Evolutionary conservation across 2,888 invertebrate species (phyloP), one percentile per base, ranked within the genome.

Genomic region (Selenia dentaria): DNA sequence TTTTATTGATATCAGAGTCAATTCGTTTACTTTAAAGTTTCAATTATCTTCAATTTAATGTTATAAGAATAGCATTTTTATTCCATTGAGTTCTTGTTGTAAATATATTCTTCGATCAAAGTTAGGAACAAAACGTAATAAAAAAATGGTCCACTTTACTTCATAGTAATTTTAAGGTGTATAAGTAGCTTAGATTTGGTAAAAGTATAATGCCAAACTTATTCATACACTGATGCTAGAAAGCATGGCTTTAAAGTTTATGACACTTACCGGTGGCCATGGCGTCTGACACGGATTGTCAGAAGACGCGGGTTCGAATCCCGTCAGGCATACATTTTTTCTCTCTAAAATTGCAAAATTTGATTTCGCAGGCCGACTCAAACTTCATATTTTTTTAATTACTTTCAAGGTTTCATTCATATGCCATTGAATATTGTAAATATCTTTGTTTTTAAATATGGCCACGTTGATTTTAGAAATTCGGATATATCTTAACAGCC

Each of bases 131-230:
- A 84, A 72, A 65, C 67, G 57, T 64, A 63, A 63, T 66, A 66
- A 67, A 71, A n/a, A 79, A 80, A 86, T 79, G 89, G 88, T 89
- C 89, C 88, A 88, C 83, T n/a, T n/a, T 88, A 83, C 63, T 79
- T 73, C 74, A 76, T n/a, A 76, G 63, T 83, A 83, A 79, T 72
- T 38, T 71, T 85, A 85, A 83, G 80, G 60, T 78, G 69, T 69
- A 62, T 62, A 64, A 60, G 65, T 73, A 72, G 72, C 68, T 61
- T 65, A 62, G 77, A 67, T 48, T 47, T 74, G 68, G 68, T 77
- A 73, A 74, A 61, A 62, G 38, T 54, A 57, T 73, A 70, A 84
- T 81, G 83, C 83, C 84, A 86, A 84, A 86, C 74, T 68, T 74
- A 68, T 69, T 69, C 63, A 59, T 74, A 72, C 73, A 64, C 71